Conservation (phyloP, 1,140 invertebrate genomes). For the Hestina assimilis region DNA sequence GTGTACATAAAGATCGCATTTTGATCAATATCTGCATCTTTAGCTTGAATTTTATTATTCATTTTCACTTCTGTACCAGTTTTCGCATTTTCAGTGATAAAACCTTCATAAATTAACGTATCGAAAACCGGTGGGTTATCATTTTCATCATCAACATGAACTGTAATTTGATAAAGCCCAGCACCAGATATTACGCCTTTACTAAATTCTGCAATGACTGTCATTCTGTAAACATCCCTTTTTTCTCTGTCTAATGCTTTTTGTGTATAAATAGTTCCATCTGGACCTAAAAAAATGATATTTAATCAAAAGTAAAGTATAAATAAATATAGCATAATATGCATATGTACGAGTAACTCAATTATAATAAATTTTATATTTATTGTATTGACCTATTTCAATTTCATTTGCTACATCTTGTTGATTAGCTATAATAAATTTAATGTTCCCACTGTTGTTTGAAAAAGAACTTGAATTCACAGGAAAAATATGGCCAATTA, state of each 20-base stretch:
- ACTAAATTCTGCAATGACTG: constrained; percentile 87
- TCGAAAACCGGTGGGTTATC: constrained; percentile 93
- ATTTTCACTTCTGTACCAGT: constrained; percentile 85
- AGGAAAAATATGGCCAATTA: constrained; percentile 86
- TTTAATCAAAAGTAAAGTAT: neutral
- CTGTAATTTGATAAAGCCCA: constrained; percentile 87
- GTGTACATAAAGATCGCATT: constrained; percentile 88
- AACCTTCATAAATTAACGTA: constrained; percentile 84
- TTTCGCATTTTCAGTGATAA: constrained; percentile 88
- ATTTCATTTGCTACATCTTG: constrained; percentile 87
- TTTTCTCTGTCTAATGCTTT: constrained; percentile 88
- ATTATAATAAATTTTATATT: neutral
- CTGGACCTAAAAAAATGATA: constrained; percentile 63
- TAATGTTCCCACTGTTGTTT: constrained; percentile 73
- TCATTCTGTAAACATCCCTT: constrained; percentile 85
- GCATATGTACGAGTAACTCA: neutral
- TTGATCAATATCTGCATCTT: constrained; percentile 87
- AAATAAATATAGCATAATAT: neutral
- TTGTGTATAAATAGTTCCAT: constrained; percentile 88
- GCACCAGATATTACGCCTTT: constrained; percentile 82
- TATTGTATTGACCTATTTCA: constrained; percentile 79
- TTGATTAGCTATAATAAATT: constrained; percentile 88
- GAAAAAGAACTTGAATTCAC: constrained; percentile 77
- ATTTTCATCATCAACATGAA: constrained; percentile 93
- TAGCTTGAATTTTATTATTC: constrained; percentile 82